Base-by-base conservation (phyloP, 1,140 invertebrate species). In the Antheraea pernyi region DNA sequence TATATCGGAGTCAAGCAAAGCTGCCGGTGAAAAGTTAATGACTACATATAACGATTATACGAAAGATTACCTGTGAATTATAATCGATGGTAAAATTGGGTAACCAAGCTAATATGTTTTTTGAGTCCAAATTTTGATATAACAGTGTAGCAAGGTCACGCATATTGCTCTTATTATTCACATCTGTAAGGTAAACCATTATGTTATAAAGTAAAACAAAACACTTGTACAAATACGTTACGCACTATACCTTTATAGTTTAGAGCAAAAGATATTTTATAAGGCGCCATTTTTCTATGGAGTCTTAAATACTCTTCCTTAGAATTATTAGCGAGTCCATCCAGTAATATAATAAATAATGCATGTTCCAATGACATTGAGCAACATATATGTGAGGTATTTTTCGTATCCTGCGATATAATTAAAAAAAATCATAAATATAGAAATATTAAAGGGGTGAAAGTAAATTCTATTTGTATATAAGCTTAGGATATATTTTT, bases 211-310 rank as follows among this genome's bases (percentile, higher is more conserved):
- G 46, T 53, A 16, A 13, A 42, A 42, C 37, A 46, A 37, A 64
- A 42, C 30, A 39, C 30, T 37, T 19, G 37, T 46, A 64, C n/a
- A 64, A 18, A 39, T n/a, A 42, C 7, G 18, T 37, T 19, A 64
- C 9, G 13, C 4, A 65, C 76, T 77, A 75, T 80, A 94, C 93
- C 82, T 83, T 79, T 68, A 71, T 75, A 73, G 36, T 91, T 67
- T 13, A 94, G 73, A 22, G 93, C 91, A 89, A 96, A 95, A 58
- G 93, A 93, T 60, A 95, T 93, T 93, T 96, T 96, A 76, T 95
- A 97, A 0, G 97, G 96, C 13, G 96, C 93, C 69, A 97, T 86
- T 85, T 94, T 95, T 64, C 95, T 94, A 83, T 97, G 95, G 19
- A 97, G 92, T 68, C 93, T 92, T 11, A 96, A 81, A 73, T 91